Evolutionary conservation across 1,140 invertebrate genomes (phyloP), one percentile per base, ranked within the genome.

Genomic region (Drosophila lacertosa): DNA sequence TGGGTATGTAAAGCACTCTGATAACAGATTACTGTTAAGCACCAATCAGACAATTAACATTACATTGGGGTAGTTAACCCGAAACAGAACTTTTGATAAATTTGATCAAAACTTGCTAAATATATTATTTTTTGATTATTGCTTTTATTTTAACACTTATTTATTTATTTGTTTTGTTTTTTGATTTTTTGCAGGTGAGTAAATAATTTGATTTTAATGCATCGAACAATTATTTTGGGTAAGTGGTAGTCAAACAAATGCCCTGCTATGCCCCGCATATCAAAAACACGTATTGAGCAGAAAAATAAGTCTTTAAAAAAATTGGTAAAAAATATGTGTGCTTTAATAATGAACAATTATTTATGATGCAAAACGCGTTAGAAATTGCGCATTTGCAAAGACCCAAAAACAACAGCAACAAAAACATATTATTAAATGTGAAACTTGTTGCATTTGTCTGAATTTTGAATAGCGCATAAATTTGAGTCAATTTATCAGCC

Each of bases 401-500:
- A 72, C 26, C 16, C 13, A 16, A 42, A 32, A 7, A 53, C n/a
- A 20, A 20, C 40, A 53, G 6, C 22, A 59, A 55, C 24, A 64
- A 18, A 24, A 48, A 33, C 35, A 53, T 67, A 59, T 51, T 59
- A 51, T 67, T 67, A 62, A 70, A 70, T 65, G 44, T 65, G 45
- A 40, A 80, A 80, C 77, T 80, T 74, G 77, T 80, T 71, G 77
- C 77, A 72, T 70, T 80, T 53, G 50, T 37, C 66, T 71, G 60
- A 57, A 62, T 35, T 74, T 45, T 40, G 53, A 33, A 57, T 63
- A 26, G 13, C 65, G 54, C 45, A 79, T 80, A 71, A 79, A 80
- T 79, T 80, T 57, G 33, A 42, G 65, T 22, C 42, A 29, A 39
- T 59, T 74, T 40, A 57, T 63, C 51, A 37, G 20, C 39, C 24